Evolutionary conservation across 2,797 vertebrate species (phyloP).

Genomic region (Euphonia xanthogaster): DNA sequence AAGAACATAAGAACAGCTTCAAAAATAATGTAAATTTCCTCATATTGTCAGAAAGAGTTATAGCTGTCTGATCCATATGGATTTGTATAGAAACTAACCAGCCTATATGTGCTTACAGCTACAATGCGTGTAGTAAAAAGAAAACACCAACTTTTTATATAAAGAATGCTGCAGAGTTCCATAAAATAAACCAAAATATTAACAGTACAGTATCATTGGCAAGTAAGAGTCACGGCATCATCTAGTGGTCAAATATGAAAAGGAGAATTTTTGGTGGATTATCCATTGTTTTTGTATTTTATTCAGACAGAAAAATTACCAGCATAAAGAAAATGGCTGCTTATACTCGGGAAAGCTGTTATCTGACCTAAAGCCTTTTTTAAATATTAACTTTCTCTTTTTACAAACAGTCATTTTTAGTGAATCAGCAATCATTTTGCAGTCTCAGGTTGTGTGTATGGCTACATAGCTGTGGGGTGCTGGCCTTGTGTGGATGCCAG

Average conservation of each 20-base stretch:
- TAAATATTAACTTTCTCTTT: background rate
- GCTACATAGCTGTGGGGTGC: background rate
- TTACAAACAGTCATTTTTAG: background rate
- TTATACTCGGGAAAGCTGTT: background rate
- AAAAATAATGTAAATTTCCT: background rate
- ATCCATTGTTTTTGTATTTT: background rate
- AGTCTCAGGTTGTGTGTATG: background rate
- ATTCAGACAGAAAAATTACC: background rate
- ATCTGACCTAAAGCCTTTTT: background rate
- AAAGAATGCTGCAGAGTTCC: background rate
- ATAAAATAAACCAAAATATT: background rate
- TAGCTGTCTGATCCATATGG: background rate
- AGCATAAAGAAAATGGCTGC: background rate
- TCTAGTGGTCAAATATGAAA: background rate
- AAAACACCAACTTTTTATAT: background rate
- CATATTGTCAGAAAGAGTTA: background rate
- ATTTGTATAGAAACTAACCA: background rate
- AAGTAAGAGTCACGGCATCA: constrained; percentile 26
- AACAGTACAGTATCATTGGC: background rate
- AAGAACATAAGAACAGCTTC: background rate
- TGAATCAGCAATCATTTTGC: background rate
- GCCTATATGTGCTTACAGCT: background rate
- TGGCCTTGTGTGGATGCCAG: background rate
- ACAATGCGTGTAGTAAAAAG: background rate
- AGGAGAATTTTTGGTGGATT: background rate